Evolutionary conservation across 2,888 invertebrate genomes (phyloP).

Genomic region (Tachina grossa): DNA sequence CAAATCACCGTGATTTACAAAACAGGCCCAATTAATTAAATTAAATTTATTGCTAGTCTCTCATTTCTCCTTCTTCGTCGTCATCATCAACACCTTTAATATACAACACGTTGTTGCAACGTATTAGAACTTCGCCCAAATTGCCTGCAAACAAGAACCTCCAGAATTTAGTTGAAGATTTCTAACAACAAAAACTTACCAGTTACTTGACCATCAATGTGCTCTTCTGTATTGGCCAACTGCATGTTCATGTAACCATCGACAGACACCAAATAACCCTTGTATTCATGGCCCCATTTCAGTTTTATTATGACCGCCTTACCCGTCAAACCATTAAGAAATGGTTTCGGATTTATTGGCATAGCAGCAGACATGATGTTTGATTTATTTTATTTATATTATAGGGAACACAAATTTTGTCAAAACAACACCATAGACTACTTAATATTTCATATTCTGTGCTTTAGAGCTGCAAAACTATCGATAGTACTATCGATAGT

Average conservation of each 20-base stretch:
- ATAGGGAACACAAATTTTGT: neutral
- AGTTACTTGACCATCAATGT: slow-evolving; percentile 94
- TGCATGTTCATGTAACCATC: slow-evolving; percentile 99
- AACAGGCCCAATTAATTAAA: no score
- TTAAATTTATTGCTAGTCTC: slow-evolving; percentile 75
- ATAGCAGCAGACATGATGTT: slow-evolving; percentile 87
- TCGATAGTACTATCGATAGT: no score
- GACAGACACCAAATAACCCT: slow-evolving; percentile 98
- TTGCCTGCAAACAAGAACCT: slow-evolving; percentile 84
- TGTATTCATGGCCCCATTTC: slow-evolving; percentile 99
- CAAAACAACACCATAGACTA: no score
- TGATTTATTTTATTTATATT: slow-evolving; percentile 43
- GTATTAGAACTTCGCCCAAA: slow-evolving; percentile 97
- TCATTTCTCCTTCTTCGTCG: slow-evolving; percentile 98
- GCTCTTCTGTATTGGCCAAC: slow-evolving; percentile 98
- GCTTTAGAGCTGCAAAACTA: no score
- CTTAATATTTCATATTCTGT: no score
- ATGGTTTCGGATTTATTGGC: slow-evolving; percentile 99
- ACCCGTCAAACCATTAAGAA: slow-evolving; percentile 98
- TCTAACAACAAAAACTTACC: slow-evolving; percentile 83
- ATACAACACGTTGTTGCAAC: slow-evolving; percentile 98
- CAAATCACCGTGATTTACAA: no score
- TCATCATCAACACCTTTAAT: slow-evolving; percentile 97
- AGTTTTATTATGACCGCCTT: slow-evolving; percentile 98
- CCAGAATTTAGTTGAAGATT: neutral